Evolutionary conservation across 2,797 vertebrate genomes (phyloP), one percentile per base, ranked within the genome.

Genomic region (Limosa lapponica): DNA sequence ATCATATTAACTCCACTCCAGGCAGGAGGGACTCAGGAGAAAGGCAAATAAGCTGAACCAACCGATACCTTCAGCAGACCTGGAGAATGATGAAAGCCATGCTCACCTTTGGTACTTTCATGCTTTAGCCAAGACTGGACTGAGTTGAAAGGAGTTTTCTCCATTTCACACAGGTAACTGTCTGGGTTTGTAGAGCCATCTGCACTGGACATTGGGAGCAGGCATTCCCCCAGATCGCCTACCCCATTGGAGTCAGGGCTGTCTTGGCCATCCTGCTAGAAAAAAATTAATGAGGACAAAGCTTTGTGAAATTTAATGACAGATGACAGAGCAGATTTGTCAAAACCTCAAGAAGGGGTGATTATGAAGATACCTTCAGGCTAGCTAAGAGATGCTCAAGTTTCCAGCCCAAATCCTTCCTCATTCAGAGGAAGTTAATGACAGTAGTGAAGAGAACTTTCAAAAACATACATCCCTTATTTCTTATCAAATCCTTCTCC

Each of bases 41-140:
- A 80, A 73, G 64, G 20, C 24, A 64, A 28, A 69, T 62, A 25
- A 82, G 23, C 20, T 69, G 83, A 82, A 69, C 16, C 72, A 90
- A 48, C 27, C 13, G 46, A 34, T 9, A 27, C 4, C n/a, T 74
- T 49, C 70, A 43, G 52, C 54, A 61, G 55, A 89, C 20, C 24
- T 46, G 54, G 49, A 65, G 55, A 83, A 74, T 4, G 25, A 30
- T 10, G 8, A 59, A 36, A 51, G 11, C 10, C 4, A 2, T n/a
- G 34, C 96, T 96, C 81, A 98, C 98, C 98, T 98, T 96, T 97
- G 80, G 81, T 90, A 84, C 82, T 95, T 51, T 98, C 98, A 0
- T 96, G 97, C 75, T 98, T 98, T 89, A 98, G 96, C 98, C 98
- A 98, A 88, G 98, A 98, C 70, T 93, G 97, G 51, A 98, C 96